Evolutionary conservation across 2,113 vertebrate genomes (phyloP).

Genomic region (Solenodon paradoxus): DNA sequence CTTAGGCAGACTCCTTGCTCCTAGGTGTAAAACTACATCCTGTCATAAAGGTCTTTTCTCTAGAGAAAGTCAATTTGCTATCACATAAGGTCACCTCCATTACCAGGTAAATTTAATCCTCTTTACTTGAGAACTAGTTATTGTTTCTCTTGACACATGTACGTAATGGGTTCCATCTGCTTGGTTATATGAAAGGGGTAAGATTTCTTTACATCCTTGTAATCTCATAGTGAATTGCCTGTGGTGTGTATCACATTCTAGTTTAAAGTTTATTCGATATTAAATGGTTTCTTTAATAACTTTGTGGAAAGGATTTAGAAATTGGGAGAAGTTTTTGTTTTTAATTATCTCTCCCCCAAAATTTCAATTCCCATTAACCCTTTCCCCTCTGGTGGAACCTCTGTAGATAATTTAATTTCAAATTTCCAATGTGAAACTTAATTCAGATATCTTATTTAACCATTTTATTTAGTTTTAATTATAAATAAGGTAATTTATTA

Average conservation of each 20-base stretch:
- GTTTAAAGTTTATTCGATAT: not conserved
- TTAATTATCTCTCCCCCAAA: not conserved
- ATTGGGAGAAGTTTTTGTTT: not conserved
- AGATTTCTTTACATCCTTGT: not conserved
- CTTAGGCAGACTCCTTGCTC: not conserved
- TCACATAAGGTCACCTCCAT: not conserved
- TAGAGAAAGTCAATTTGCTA: not conserved
- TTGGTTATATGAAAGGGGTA: not conserved
- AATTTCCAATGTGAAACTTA: slow-evolving; percentile 16
- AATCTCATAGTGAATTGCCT: not conserved
- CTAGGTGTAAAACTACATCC: not conserved
- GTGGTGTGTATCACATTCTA: not conserved
- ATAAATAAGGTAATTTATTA: not conserved
- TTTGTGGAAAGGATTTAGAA: not conserved
- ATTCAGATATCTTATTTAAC: not conserved
- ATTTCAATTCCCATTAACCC: not conserved
- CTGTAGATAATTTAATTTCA: slow-evolving; percentile 22
- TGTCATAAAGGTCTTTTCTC: not conserved
- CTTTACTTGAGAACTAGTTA: not conserved
- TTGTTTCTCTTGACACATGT: not conserved
- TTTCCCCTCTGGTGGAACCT: not conserved
- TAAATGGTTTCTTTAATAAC: not conserved
- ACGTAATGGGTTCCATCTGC: not conserved
- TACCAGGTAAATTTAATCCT: not conserved
- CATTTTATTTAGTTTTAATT: not conserved